These are phyloP conservation scores for Melieria crassipennis DNA, from an alignment of 2,888 invertebrate genomes.

Conservation along the genomic window DNA sequence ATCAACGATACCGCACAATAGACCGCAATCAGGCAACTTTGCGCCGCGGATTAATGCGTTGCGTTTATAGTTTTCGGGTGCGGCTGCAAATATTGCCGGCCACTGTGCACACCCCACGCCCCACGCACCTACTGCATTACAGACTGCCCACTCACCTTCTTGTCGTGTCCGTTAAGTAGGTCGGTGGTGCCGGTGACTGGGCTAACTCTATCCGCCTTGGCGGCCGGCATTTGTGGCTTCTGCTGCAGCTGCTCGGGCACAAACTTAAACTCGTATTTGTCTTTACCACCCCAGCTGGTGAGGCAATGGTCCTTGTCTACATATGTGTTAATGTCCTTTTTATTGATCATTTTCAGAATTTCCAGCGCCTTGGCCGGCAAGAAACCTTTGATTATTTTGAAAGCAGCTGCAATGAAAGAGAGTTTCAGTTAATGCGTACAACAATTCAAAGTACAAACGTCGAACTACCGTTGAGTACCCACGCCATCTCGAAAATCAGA, in stretches of 20 bases:
- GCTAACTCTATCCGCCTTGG: slow-evolving; percentile 5
- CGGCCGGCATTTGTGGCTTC: slow-evolving; percentile 12
- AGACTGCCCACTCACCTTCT: slow-evolving; percentile 50
- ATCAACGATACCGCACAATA: too few relatives aligned
- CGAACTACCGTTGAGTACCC: slow-evolving; percentile 82
- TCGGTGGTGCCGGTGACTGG: slow-evolving; percentile 18
- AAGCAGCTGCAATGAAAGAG: slow-evolving; percentile 75
- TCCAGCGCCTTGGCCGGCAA: slow-evolving; percentile 89
- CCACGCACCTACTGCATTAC: not conserved
- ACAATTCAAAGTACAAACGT: not conserved
- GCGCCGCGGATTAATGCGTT: not conserved
- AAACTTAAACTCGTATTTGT: slow-evolving; percentile 78
- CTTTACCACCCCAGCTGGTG: slow-evolving; percentile 82
- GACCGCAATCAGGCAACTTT: too few relatives aligned
- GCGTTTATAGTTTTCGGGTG: slow-evolving; percentile 32
- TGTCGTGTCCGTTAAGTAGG: slow-evolving; percentile 42
- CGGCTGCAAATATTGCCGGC: slow-evolving; percentile 1
- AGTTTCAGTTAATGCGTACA: not conserved
- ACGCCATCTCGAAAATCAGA: slow-evolving; percentile 92
- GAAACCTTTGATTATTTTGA: slow-evolving; percentile 88
- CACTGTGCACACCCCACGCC: not conserved
- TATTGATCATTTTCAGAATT: slow-evolving; percentile 85
- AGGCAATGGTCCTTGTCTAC: slow-evolving; percentile 81
- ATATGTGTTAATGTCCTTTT: slow-evolving; percentile 77
- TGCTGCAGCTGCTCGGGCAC: slow-evolving; percentile 67